These are phyloP conservation scores for Hydrotaea diabolus DNA, from an alignment of 2,888 invertebrate species.

Conservation along the genomic window DNA sequence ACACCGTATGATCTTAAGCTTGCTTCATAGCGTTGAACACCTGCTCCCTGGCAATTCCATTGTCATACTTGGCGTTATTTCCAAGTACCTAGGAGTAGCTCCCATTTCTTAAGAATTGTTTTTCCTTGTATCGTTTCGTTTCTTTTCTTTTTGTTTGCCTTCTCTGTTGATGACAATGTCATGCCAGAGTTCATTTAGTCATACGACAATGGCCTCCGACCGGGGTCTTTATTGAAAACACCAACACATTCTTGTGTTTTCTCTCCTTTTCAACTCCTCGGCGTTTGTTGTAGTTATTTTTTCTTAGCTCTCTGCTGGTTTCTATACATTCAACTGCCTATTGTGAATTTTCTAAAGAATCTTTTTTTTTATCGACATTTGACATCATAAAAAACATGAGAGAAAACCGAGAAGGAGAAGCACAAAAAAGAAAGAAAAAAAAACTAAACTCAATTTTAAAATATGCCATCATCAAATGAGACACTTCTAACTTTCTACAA, in stretches of 20 bases:
- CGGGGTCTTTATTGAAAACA: background rate
- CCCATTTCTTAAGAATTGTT: too few species aligned
- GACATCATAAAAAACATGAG: slow-evolving; percentile 37
- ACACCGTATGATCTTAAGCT: too few species aligned
- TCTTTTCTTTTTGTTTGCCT: too few species aligned
- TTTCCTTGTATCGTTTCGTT: too few species aligned
- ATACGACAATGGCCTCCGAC: slow-evolving; percentile 11
- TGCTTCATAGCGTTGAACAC: too few species aligned
- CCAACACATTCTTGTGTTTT: slow-evolving; percentile 11
- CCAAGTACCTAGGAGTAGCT: too few species aligned
- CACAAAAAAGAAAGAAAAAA: background rate
- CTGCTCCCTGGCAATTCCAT: too few species aligned
- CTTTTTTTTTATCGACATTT: slow-evolving; percentile 24
- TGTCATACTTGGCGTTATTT: too few species aligned
- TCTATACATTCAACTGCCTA: slow-evolving; percentile 4
- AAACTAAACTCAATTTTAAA: slow-evolving; percentile 51
- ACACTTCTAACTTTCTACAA: slow-evolving; percentile 59
- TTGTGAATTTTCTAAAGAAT: slow-evolving; percentile 36
- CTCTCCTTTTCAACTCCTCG: background rate
- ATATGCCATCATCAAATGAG: slow-evolving; percentile 64
- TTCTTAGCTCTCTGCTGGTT: background rate
- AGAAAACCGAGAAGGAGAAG: slow-evolving; percentile 16
- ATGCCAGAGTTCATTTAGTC: slow-evolving; percentile 30
- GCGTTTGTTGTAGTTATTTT: slow-evolving; percentile 39
- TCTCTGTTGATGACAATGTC: too few species aligned